These are phyloP conservation scores for Peromyscus leucopus DNA, from an alignment of 2,113 vertebrate genomes.

Conservation along the genomic window DNA sequence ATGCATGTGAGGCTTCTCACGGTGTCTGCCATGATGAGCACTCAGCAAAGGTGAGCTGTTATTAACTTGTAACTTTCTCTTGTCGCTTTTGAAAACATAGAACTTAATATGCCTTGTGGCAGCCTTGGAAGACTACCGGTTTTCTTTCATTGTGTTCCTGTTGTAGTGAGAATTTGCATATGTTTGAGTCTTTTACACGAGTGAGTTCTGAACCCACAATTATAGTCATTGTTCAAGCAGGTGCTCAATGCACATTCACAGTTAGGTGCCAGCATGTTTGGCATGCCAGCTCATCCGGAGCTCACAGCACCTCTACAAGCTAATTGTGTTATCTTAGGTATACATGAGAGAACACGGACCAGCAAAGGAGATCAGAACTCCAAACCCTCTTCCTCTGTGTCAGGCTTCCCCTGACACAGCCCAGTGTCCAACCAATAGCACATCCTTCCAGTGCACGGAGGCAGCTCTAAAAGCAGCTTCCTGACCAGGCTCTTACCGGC, in stretches of 20 bases:
- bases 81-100: conserved; percentile 21
- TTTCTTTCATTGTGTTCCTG: not conserved
- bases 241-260: not conserved
- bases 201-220: conserved; percentile 53
- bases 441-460: not conserved
- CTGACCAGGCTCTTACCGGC: not conserved
- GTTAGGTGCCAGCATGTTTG: not conserved
- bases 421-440: not conserved
- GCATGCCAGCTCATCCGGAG: not conserved
- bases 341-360: not conserved
- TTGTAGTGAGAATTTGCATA: conserved; percentile 23
- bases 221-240: conserved; percentile 29
- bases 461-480: not conserved
- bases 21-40: not conserved
- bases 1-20: not conserved
- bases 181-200: conserved; percentile 25
- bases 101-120: not conserved
- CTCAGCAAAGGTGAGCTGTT: not conserved
- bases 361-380: not conserved
- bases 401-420: not conserved
- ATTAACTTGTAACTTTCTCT: conserved; percentile 28
- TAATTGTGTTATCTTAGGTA: not conserved
- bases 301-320: not conserved
- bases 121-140: conserved; percentile 31
- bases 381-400: not conserved